These are phyloP conservation scores for Tylochromis polylepis DNA, from an alignment of 2,113 vertebrate genomes.

Conservation along the genomic window DNA sequence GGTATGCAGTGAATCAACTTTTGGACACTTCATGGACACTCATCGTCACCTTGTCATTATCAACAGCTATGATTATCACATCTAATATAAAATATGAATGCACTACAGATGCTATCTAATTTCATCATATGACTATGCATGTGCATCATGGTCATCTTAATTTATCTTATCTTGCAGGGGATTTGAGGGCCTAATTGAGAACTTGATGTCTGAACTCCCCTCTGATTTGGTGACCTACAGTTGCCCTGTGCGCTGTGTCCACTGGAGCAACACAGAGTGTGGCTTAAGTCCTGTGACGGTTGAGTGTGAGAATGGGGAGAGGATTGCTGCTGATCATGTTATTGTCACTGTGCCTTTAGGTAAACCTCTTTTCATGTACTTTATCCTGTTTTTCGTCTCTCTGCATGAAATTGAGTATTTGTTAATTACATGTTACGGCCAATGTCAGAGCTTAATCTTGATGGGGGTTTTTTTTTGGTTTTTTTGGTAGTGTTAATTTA, in stretches of 20 bases:
- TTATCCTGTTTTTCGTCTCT: background rate
- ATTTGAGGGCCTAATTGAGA: slow-evolving; percentile 77
- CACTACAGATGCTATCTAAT: background rate
- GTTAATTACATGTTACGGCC: background rate
- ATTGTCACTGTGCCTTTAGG: slow-evolving; percentile 85
- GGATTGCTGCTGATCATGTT: slow-evolving; percentile 80
- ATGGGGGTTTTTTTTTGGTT: background rate
- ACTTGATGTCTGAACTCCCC: slow-evolving; percentile 75
- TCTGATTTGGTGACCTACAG: slow-evolving; percentile 69
- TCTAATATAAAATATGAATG: background rate
- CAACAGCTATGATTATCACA: background rate
- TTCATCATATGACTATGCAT: background rate
- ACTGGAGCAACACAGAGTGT: slow-evolving; percentile 75
- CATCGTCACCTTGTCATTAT: background rate
- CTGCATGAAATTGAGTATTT: background rate
- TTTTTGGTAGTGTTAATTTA: background rate
- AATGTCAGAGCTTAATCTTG: background rate
- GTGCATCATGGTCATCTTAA: background rate
- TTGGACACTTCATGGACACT: background rate
- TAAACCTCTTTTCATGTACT: slow-evolving; percentile 21
- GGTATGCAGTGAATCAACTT: background rate
- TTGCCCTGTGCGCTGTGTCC: slow-evolving; percentile 78
- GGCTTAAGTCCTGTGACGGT: slow-evolving; percentile 66
- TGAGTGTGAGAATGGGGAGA: slow-evolving; percentile 80
- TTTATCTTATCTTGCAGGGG: slow-evolving; percentile 68